phyloP scores from a whole-genome alignment of 1,140 invertebrate genomes.

The Trichoplusia ni region DNA sequence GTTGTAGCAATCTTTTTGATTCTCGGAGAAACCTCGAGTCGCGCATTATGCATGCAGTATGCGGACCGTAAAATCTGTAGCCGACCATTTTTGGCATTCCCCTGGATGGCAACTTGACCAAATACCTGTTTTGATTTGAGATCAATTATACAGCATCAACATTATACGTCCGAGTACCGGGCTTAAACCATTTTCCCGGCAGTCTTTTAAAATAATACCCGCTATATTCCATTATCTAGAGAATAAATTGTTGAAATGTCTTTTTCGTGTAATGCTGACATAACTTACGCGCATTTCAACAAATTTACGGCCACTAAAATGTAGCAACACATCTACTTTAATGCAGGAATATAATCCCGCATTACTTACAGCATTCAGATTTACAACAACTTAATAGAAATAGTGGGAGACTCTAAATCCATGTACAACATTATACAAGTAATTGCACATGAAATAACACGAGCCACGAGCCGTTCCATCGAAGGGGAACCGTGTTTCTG shows the following conservation, averaged over 20 bases:
- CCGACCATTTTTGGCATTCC: constrained; percentile 22
- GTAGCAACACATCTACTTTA: constrained; percentile 3
- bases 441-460: constrained; percentile 25
- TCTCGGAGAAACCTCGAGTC: constrained; percentile 8
- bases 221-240: constrained; percentile 16
- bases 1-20: constrained; percentile 1
- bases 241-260: constrained; percentile 18
- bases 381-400: constrained; percentile 27
- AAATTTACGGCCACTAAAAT: constrained; percentile 16
- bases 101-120: constrained; percentile 11
- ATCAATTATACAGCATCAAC: constrained; percentile 8
- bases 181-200: constrained; percentile 8
- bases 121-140: constrained; percentile 25
- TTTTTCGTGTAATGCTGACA: constrained; percentile 8
- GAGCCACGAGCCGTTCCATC: background rate
- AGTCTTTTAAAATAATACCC: background rate
- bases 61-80: constrained; percentile 18
- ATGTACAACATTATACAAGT: constrained; percentile 19
- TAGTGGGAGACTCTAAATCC: constrained; percentile 2
- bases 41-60: constrained; percentile 21
- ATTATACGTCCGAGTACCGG: background rate
- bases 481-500: background rate
- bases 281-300: constrained; percentile 23
- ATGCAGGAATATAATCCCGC: constrained; percentile 5
- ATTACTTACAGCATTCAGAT: constrained; percentile 19